A percentile compares a stretch with the other conserved stretches of the same genome.
phyloP scores from a whole-genome alignment of 2,113 vertebrate species.

The Solenodon paradoxus region DNA sequence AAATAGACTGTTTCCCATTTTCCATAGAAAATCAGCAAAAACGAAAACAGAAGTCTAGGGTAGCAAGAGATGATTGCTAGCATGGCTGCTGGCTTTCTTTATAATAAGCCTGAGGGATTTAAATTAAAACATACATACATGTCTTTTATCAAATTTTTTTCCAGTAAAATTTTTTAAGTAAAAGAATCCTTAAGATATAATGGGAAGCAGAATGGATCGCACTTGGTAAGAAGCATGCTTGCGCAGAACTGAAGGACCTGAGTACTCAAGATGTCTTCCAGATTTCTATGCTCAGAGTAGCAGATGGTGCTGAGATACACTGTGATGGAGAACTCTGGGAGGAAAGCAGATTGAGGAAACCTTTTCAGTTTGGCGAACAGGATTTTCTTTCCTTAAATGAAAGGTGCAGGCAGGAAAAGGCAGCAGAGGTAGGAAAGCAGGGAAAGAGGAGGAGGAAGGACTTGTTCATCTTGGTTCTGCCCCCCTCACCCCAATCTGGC shows the following conservation, averaged over 20 bases:
- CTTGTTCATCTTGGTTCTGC: too few species aligned
- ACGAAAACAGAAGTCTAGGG: background rate
- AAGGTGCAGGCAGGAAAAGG: too few species aligned
- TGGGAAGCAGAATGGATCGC: background rate
- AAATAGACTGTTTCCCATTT: background rate
- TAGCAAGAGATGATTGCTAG: background rate
- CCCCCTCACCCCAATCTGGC: too few species aligned
- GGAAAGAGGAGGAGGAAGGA: too few species aligned
- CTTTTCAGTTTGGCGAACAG: too few species aligned
- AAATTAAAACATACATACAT: background rate
- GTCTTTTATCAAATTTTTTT: background rate
- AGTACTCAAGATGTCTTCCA: background rate
- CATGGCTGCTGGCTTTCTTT: background rate
- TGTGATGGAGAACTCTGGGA: too few species aligned
- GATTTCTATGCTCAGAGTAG: background rate
- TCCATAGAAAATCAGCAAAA: background rate
- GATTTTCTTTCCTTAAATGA: too few species aligned
- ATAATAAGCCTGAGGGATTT: background rate
- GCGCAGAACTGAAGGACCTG: background rate
- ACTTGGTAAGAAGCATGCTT: background rate
- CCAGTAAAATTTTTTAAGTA: background rate
- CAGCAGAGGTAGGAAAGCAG: too few species aligned
- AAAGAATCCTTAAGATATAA: background rate
- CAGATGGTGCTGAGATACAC: background rate
- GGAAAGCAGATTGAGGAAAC: too few species aligned